These are phyloP conservation scores for Lasioglossum calceatum DNA, from an alignment of 2,888 invertebrate species.

Conservation along the genomic window DNA sequence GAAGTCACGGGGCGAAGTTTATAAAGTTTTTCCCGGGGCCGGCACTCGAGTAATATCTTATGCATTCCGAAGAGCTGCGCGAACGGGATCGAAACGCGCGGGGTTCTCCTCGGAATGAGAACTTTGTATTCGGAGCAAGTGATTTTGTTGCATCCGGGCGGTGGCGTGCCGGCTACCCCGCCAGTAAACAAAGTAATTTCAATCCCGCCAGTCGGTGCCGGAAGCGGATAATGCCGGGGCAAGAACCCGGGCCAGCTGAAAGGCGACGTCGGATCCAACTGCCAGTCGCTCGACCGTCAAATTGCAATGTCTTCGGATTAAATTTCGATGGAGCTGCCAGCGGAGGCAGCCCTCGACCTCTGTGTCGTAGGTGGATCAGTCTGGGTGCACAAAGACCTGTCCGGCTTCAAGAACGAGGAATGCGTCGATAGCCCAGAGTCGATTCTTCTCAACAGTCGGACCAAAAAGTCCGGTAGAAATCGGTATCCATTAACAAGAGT, in stretches of 20 bases:
- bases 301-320: constrained; percentile 68
- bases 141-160: constrained; percentile 15
- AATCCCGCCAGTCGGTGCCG: constrained; percentile 34
- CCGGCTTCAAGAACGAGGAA: background rate
- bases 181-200: constrained; percentile 55
- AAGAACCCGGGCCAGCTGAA: constrained; percentile 17
- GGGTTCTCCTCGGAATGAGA: background rate
- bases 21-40: background rate
- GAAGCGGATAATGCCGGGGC: constrained; percentile 27
- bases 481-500: background rate
- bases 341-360: constrained; percentile 5
- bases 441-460: background rate
- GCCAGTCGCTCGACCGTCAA: constrained; percentile 53
- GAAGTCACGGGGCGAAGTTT: background rate
- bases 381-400: background rate
- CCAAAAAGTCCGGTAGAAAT: background rate
- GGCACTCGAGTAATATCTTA: background rate
- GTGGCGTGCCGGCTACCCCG: background rate
- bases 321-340: constrained; percentile 59
- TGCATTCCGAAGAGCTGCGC: constrained; percentile 6
- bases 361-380: background rate
- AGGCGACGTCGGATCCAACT: constrained; percentile 28
- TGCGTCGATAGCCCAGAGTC: background rate
- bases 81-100: background rate
- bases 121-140: constrained; percentile 11